phyloP scores from a whole-genome alignment of 2,113 vertebrate genomes.

The Dryoscopus gambensis region DNA sequence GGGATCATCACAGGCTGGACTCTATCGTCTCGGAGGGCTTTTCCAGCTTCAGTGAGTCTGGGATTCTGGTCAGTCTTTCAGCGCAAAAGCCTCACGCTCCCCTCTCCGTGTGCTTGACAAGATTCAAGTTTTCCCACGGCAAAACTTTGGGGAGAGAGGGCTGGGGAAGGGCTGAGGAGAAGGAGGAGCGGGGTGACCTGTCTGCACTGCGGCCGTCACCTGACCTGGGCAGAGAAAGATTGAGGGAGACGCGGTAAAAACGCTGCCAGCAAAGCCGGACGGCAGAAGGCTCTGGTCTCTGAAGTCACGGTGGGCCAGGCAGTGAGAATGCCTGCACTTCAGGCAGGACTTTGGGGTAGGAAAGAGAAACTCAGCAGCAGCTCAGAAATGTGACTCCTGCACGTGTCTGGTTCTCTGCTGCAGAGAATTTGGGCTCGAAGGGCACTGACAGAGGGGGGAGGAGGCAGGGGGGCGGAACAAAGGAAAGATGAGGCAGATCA shows the following conservation, averaged over 20 bases:
- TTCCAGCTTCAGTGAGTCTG: fast-evolving
- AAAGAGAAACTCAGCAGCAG: background rate
- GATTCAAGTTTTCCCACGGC: fast-evolving
- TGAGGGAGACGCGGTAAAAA: fast-evolving
- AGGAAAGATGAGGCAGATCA: background rate
- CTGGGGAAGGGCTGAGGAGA: background rate
- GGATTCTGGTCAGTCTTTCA: background rate
- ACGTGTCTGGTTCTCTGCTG: background rate
- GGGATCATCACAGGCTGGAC: fast-evolving
- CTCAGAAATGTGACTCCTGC: background rate
- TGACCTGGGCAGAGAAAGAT: fast-evolving
- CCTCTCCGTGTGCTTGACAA: background rate
- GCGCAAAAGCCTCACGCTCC: background rate
- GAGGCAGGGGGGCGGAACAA: background rate
- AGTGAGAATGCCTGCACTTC: background rate
- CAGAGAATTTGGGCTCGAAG: background rate
- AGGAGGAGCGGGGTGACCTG: background rate
- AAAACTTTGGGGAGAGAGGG: background rate
- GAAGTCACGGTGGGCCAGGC: background rate
- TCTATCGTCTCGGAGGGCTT: fast-evolving
- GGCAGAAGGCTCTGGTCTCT: background rate
- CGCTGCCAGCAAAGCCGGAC: fast-evolving
- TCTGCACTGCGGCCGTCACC: background rate
- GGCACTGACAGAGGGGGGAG: background rate
- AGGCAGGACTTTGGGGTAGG: too few species aligned